phyloP scores from a whole-genome alignment of 2,888 invertebrate genomes.

The Eristalis tenax region DNA sequence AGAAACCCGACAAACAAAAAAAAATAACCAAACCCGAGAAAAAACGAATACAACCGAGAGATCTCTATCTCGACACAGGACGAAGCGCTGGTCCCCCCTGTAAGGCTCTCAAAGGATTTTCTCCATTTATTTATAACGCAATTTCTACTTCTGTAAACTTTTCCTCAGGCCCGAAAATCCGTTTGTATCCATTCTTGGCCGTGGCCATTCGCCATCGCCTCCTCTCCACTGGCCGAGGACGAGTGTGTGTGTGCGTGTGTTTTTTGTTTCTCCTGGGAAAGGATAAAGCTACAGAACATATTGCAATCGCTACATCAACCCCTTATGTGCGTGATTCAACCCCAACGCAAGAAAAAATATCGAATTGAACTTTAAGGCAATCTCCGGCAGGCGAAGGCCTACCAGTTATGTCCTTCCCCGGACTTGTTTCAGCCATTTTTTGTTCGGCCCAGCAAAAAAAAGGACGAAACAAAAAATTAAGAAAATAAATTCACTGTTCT shows the following conservation, averaged over 20 bases:
- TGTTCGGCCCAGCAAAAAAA: conserved; percentile 22
- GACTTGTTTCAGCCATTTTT: conserved; percentile 40
- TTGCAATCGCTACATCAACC: conserved; percentile 67
- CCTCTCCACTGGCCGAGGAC: not conserved
- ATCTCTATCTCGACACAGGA: not conserved
- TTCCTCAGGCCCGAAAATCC: conserved; percentile 38
- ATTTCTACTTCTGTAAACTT: conserved; percentile 58
- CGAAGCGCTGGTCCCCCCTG: not conserved
- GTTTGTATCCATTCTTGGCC: conserved; percentile 30
- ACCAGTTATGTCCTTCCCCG: conserved; percentile 7
- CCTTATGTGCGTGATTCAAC: conserved; percentile 61
- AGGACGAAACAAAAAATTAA: conserved; percentile 51
- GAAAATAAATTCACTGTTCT: conserved; percentile 58
- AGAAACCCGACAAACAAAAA: too few relatives aligned
- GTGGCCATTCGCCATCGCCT: not conserved
- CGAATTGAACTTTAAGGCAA: conserved; percentile 62
- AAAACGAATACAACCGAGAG: not conserved
- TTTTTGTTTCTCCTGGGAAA: conserved; percentile 29
- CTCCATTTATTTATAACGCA: conserved; percentile 65
- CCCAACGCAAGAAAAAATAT: conserved; percentile 19
- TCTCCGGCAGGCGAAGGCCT: conserved; percentile 5
- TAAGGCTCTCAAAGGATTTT: conserved; percentile 50
- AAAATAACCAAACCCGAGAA: too few relatives aligned
- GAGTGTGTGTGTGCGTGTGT: not conserved
- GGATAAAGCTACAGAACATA: conserved; percentile 62